phyloP scores from a whole-genome alignment of 2,797 vertebrate species.

The Trachops cirrhosus region DNA sequence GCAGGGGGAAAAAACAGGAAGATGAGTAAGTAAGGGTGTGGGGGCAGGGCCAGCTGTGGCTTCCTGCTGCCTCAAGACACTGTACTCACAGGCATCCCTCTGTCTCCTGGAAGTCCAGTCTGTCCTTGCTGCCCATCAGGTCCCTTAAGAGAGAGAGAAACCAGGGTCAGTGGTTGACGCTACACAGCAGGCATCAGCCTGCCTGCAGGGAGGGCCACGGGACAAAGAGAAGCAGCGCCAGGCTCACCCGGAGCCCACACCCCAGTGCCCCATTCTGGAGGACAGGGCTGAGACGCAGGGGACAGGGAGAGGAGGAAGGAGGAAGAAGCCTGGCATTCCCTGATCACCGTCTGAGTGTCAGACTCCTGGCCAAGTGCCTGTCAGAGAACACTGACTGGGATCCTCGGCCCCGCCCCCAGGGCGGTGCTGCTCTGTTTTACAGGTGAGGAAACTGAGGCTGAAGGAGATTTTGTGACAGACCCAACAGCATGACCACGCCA shows the following conservation, averaged over 20 bases:
- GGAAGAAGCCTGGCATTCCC: background rate
- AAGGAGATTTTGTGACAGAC: background rate
- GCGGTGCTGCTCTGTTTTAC: background rate
- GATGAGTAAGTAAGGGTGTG: background rate
- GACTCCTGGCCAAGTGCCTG: rapidly evolving
- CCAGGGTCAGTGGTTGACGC: background rate
- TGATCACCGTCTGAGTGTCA: too few relatives aligned
- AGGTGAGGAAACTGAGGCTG: background rate
- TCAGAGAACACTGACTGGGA: background rate
- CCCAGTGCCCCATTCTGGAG: background rate
- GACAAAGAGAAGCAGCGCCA: background rate
- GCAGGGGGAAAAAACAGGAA: slow-evolving; percentile 71
- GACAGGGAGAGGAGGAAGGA: background rate
- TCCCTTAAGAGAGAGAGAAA: slow-evolving; percentile 69
- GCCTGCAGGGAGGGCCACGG: background rate
- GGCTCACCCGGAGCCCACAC: background rate
- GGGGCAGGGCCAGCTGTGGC: background rate
- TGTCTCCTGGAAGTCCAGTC: slow-evolving; percentile 84
- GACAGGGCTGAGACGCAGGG: background rate
- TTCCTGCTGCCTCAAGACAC: background rate
- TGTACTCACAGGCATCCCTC: slow-evolving; percentile 87
- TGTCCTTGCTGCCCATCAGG: slow-evolving; percentile 84
- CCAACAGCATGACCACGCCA: too few relatives aligned
- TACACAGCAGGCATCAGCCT: background rate
- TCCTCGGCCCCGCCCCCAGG: background rate